Evolutionary conservation across 2,888 invertebrate species (phyloP), one percentile per base, ranked within the genome.

Genomic region (Phyto melanocephala): DNA sequence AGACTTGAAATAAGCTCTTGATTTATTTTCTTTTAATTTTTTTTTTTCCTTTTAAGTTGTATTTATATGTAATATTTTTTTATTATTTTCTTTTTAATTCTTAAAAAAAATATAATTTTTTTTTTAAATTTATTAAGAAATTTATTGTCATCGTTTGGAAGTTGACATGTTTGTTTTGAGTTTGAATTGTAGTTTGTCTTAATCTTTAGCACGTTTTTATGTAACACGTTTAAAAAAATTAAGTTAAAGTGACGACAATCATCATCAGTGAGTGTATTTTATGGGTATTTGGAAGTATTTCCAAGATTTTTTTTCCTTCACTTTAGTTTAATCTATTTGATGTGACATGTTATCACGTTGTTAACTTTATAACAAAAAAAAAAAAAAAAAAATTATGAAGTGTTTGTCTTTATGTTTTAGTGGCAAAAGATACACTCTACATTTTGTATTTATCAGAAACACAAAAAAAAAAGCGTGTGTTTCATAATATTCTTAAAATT

Each of bases 321-420:
- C 50, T 72, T 72, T n/a, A 52, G 33, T 72, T 72, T 79, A 82
- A 78, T 71, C 75, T 78, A 58, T 60, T 70, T 78, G 78, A 78
- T 82, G 75, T 82, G 78, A 75, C 78, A 79, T 79, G 65, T 82
- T 79, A 82, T 52, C 78, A 82, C 78, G 75, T 71, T 78, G 81
- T 82, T 70, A 78, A 82, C 40, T 37, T 56, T 71, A 6, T 28
- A 5, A 5, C 6, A 28, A 28, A 6, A 3, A 5, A 5, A 5
- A 5, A 6, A 28, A 6, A 3, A 28, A 3, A 28, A 28, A 28
- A 28, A 5, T 28, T 28, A 13, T 17, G 22, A 1, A 22, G 20
- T n/a, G 28, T 17, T 15, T 54, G 40, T 45, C 35, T 13, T 24
- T 11, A 42, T 0, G 0, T 20, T 56, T 20, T 20, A 6, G 3